Base-by-base conservation (phyloP, 2,888 invertebrate species). In the Aradus depressus region DNA sequence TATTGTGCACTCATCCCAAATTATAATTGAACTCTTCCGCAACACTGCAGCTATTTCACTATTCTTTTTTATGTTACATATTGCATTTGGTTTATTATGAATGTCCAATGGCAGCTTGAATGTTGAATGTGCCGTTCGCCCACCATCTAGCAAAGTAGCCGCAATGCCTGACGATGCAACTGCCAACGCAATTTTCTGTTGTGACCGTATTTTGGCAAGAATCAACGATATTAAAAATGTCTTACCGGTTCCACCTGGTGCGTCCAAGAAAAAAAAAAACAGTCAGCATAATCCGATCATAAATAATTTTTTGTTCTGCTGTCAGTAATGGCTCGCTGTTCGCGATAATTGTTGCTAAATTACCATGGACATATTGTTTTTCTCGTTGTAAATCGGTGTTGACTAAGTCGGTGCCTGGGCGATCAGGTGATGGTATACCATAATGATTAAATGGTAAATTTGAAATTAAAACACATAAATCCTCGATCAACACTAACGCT, bases 1-100 rank as follows among this genome's bases (percentile, higher is more conserved):
- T 67, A 69, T 68, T 6, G 65, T 65, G 50, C 62, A 62, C 61
- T 71, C 67, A 58, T 69, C 68, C 66, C 64, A 68, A 23, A 70
- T 54, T 8, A 69, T 63, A 4, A 66, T 10, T 58, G 55, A 60
- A 34, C 60, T 57, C 47, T 59, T 39, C 50, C 58, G 51, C n/a
- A 68, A 55, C 10, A 65, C 55, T 55, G 60, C 59, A 12, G 58
- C 64, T 45, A 60, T 56, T 10, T 35, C 56, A 43, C 59, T 58
- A 19, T 56, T 50, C 52, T 57, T 62, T 3, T 42, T 48, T 31
- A 68, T 62, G 44, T 64, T 65, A 54, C 66, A 67, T 3, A 53
- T 55, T 56, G 49, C n/a, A 35, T 25, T 19, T 38, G 25, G 31
- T 8, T 8, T 23, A 18, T n/a, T 22, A 16, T 22, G 25, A 1